Evolutionary conservation across 1,140 invertebrate genomes (phyloP), one percentile per base, ranked within the genome.

Genomic region (Calosoma granatense): DNA sequence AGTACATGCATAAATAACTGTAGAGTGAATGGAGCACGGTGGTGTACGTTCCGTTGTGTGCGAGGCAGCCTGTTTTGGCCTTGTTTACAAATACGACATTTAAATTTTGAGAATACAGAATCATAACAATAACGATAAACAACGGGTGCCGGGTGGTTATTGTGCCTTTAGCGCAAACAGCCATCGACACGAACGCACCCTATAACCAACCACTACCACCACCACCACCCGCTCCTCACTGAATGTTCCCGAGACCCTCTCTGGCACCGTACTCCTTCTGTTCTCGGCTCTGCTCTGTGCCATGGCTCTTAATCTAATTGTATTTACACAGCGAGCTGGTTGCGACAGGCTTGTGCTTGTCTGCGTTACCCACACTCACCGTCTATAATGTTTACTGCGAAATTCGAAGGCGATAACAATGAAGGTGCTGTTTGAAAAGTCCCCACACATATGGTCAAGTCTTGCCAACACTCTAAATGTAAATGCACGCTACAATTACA

Each of bases 271-370:
- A 17, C 14, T 30, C 4, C 26, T 30, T 30, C 4, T 30, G 4
- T 30, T 30, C 26, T 30, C 14, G 26, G 26, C 14, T 4, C 14
- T 58, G 60, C 53, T 56, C 57, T 62, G 53, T 60, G 55, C 58
- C 63, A 59, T 56, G 55, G 60, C 61, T 61, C 61, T 64, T 60
- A 63, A 63, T 64, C 61, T 64, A 63, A 64, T 64, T 64, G 63
- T 64, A 63, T 64, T 64, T 64, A 63, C 63, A 61, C 61, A 56
- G 52, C 61, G 15, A 47, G 3, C 41, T 17, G 41, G 41, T 47
- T 9, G 41, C 4, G n/a, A 9, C 3, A 47, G 17, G 4, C 41
- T 6, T 4, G 6, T 17, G 17, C 41, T 12, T 47, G 9, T 47
- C 9, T 47, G 17, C 41, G 9, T 9, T 47, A 17, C 6, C 4